Evolutionary conservation across 2,888 invertebrate species (phyloP).

Genomic region (Pristionchus exspectatus): DNA sequence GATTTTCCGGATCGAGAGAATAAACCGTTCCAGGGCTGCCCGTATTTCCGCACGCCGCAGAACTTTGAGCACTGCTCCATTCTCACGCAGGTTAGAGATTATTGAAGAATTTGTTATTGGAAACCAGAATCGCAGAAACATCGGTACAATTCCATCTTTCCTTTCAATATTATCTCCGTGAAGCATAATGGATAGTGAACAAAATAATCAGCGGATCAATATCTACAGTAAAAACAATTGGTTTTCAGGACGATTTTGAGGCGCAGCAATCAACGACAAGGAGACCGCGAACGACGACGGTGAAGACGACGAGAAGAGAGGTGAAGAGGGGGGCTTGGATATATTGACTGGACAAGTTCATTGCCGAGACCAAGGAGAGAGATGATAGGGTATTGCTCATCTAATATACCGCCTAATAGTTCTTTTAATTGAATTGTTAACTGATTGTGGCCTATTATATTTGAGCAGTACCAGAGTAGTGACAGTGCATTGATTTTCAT

Average conservation of each 20-base stretch:
- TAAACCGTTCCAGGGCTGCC: constrained; percentile 67
- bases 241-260: constrained; percentile 27
- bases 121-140: neutral
- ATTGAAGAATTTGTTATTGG: neutral
- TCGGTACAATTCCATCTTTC: neutral
- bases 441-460: too few species aligned
- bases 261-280: constrained; percentile 42
- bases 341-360: too few species aligned
- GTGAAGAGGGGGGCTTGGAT: neutral
- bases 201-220: neutral
- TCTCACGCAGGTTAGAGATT: constrained; percentile 66
- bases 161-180: neutral
- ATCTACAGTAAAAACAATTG: too few species aligned
- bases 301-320: constrained; percentile 44
- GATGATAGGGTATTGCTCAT: too few species aligned
- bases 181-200: neutral
- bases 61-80: constrained; percentile 70
- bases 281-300: constrained; percentile 37
- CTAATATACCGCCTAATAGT: too few species aligned
- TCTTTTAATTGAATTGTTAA: too few species aligned
- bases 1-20: neutral
- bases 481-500: too few species aligned
- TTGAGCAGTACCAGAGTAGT: too few species aligned
- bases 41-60: constrained; percentile 75
- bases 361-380: too few species aligned